Base-by-base conservation (phyloP, 2,888 invertebrate genomes). In the Archaeoteleia sp. region DNA sequence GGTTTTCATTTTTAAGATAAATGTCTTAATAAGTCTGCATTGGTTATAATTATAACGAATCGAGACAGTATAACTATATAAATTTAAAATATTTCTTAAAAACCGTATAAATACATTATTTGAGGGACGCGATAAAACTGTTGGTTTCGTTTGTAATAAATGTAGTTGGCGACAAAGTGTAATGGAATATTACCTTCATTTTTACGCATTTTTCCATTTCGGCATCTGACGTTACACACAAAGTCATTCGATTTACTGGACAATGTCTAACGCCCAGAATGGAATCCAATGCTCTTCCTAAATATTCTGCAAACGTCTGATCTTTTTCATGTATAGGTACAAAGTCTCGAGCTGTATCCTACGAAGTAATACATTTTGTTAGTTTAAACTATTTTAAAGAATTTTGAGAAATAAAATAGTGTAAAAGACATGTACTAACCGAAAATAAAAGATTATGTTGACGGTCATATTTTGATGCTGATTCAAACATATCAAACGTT, bases 121-220 rank as follows among this genome's bases (percentile, higher is more conserved):
- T n/a, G n/a, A n/a, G n/a, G n/a, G n/a, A n/a, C n/a, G n/a, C n/a
- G n/a, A n/a, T n/a, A n/a, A n/a, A n/a, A n/a, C n/a, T n/a, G n/a
- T n/a, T n/a, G n/a, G n/a, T n/a, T n/a, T n/a, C n/a, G n/a, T n/a
- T n/a, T n/a, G n/a, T n/a, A n/a, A n/a, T n/a, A n/a, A n/a, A n/a
- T n/a, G n/a, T n/a, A n/a, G n/a, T n/a, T n/a, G n/a, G n/a, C n/a
- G n/a, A n/a, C n/a, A n/a, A n/a, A n/a, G n/a, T n/a, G n/a, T n/a
- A n/a, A n/a, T n/a, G n/a, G n/a, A n/a, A n/a, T n/a, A n/a, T n/a
- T 85, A 95, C 95, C 88, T 89, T 91, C 96, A 96, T 96, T 86
- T 93, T 93, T 34, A 93, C 87, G 82, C 98, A 98, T 86, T 98
- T 98, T 54, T 92, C 92, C 87, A 94, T 89, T 85, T 98, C 98